Evolutionary conservation across 2,888 invertebrate genomes (phyloP), one percentile per base, ranked within the genome.

Genomic region (Patella pellucida): DNA sequence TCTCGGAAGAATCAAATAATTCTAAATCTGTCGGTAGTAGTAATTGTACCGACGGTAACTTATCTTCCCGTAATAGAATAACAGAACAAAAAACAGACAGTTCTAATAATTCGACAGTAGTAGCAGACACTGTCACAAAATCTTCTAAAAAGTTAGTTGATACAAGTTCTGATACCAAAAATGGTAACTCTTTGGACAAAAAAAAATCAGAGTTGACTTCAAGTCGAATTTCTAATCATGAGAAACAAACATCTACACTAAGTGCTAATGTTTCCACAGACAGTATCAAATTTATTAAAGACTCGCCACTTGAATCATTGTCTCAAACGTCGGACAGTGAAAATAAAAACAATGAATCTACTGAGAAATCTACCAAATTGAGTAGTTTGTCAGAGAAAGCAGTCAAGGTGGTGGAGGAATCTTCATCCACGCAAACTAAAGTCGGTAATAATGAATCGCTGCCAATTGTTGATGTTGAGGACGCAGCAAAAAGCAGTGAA

Each of bases 1-100:
- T 23, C 16, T 70, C 70, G 14, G 52, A 52, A 51, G 52, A 19
- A 31, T 51, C 16, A 31, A 70, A 19, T n/a, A 52, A 70, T 31
- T 51, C 50, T 50, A 16, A 51, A 16, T 41, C 72, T 56, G 72
- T 27, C 72, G n/a, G n/a, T n/a, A 62, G 72, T 56, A 62, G 56
- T 16, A 27, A 19, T 9, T 19, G n/a, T 62, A 62, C 72, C 19
- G 72, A 31, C 72, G 19, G 56, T n/a, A 54, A n/a, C 15, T 54
- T 27, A 54, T 52, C 41, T 41, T 9, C 41, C 41, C 9, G 1
- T 41, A 41, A 41, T 41, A 9, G 9, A 41, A 41, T 41, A 1
- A 41, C 41, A 41, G 41, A 41, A 41, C 41, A 41, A 41, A 9
- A 0, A 31, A 27, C 50, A 15, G 15, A 19, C 9, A 51, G 50